These are phyloP conservation scores for Anthopleura sola DNA, from an alignment of 64 coral and sea anemone species.

Conservation along the genomic window DNA sequence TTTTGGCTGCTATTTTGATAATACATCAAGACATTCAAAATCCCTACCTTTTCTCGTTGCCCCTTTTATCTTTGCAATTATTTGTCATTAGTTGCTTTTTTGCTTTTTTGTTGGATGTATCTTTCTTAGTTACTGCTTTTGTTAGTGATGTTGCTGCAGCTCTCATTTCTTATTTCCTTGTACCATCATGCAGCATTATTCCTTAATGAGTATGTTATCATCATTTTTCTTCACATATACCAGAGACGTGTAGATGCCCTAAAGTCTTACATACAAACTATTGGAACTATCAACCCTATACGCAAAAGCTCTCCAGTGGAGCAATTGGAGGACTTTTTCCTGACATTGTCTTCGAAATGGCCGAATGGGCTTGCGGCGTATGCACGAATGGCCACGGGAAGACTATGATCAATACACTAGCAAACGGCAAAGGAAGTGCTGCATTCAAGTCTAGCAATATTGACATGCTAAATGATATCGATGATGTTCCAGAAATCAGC, in stretches of 20 bases:
- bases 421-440: neutral
- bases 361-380: conserved; percentile 27
- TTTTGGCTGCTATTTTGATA: no score
- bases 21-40: no score
- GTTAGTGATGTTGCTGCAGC: no score
- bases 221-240: neutral
- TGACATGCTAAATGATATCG: conserved; percentile 42
- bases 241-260: conserved; percentile 55
- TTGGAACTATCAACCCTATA: conserved; percentile 38
- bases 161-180: neutral
- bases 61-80: no score
- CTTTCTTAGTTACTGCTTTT: no score
- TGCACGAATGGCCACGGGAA: conserved; percentile 29
- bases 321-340: conserved; percentile 30
- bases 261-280: conserved; percentile 49
- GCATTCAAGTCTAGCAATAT: conserved; percentile 8
- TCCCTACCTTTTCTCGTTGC: no score
- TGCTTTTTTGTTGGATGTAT: no score
- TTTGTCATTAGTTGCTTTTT: no score
- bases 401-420: conserved; percentile 19
- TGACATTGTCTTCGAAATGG: conserved; percentile 24
- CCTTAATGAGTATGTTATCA: neutral
- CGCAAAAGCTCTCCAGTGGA: neutral
- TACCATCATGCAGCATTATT: neutral
- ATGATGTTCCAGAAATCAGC: conserved; percentile 47